Base-by-base conservation (phyloP, 2,888 invertebrate genomes). In the Hesperia comma region DNA sequence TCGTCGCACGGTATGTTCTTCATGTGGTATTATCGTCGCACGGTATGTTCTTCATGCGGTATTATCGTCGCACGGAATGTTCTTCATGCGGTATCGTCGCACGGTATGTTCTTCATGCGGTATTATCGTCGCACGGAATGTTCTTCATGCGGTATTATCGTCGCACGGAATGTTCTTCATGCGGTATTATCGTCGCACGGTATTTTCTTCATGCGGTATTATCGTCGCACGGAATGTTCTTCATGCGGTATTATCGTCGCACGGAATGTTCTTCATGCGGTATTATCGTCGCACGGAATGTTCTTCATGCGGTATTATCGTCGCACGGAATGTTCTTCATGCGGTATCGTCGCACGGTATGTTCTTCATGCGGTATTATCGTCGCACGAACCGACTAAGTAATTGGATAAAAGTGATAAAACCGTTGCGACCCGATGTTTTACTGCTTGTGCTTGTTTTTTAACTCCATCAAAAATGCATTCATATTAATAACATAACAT, bases 261-360 rank as follows among this genome's bases (percentile, higher is more conserved):
- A 41, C 41, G 56, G 40, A 5, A 56, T 51, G 41, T 32, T 60
- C 60, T 14, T 60, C 15, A 40, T 8, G 37, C 43, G 26, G 43
- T 6, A 58, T 26, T 21, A 3, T 63, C 63, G 57, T 43, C 21
- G 37, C 33, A 61, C 57, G 61, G 26, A 8, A 60, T 40, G 14
- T n/a, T 60, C 32, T 17, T 60, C 19, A 19, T 33, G 49, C n/a
- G 49, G 49, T 1, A 56, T 41, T 56, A 0, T 56, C 37, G 6
- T 55, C 37, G 55, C 55, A 37, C 43, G 43, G 43, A n/a, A n/a
- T 43, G 15, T 51, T 26, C 57, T n/a, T 41, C 40, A 21, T 40
- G 41, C 14, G 57, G 21, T 5, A 61, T 54, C 61, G 1, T 55
- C 55, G 43, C 54, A 41, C 32, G 17, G 43, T 54, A 62, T n/a